phyloP scores from a whole-genome alignment of 1,140 invertebrate genomes.

The Oryctes rhinoceros region DNA sequence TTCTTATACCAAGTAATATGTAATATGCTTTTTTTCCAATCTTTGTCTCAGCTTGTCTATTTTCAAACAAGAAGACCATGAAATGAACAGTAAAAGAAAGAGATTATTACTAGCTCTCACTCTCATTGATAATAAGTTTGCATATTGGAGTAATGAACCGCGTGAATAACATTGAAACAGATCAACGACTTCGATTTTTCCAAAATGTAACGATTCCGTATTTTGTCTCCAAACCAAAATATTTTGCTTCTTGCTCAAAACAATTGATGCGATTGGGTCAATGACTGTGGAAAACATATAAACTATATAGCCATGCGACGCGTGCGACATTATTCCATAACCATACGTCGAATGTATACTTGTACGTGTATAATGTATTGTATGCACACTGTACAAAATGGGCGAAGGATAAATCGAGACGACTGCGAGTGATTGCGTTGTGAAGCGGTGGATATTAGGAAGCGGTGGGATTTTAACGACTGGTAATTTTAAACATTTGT shows the following conservation, averaged over 20 bases:
- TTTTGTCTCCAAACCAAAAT: constrained; percentile 2
- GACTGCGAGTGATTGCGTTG: neutral
- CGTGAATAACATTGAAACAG: neutral
- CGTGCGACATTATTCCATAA: neutral
- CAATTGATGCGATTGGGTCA: neutral
- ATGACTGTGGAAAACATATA: neutral
- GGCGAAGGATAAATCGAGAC: neutral
- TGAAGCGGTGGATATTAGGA: neutral
- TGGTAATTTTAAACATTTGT: constrained; percentile 7
- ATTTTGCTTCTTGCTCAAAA: neutral
- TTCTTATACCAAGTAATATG: too few relatives aligned
- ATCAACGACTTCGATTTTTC: neutral
- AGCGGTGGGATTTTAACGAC: neutral
- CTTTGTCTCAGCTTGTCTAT: too few relatives aligned
- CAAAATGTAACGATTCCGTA: neutral
- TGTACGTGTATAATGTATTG: too few relatives aligned
- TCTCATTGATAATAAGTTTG: neutral
- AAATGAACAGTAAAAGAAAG: too few relatives aligned
- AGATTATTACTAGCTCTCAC: too few relatives aligned
- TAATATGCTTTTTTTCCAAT: too few relatives aligned
- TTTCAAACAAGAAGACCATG: too few relatives aligned
- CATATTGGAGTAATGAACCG: neutral
- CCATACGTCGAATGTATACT: too few relatives aligned
- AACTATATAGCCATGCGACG: neutral
- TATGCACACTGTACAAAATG: neutral